Base-by-base conservation (phyloP, 1,140 invertebrate genomes). In the Ladona fulva region DNA sequence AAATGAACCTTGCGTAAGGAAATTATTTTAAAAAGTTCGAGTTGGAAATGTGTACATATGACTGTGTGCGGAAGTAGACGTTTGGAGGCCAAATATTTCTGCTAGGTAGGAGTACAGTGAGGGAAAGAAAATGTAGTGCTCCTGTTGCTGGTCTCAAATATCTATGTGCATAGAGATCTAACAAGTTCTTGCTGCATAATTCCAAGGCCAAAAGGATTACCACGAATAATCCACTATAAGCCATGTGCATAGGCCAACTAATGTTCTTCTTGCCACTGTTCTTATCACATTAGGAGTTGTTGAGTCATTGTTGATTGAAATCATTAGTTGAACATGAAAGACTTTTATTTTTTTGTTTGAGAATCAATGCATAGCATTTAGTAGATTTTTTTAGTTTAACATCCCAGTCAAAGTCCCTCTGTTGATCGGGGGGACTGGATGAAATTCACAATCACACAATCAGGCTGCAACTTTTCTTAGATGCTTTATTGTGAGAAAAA, bases 1-100 rank as follows among this genome's bases (percentile, higher is more conserved):
- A 84, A 24, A 77, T 77, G n/a, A 52, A 77, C 42, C 59, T 25
- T n/a, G 52, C 52, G 52, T 66, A 66, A 66, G 52, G 12, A 66
- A 66, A 6, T 19, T 6, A 6, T 66, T 66, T 66, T 6, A 66
- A 66, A 66, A 66, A 22, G 3, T 37, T 37, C 29, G 29, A 37
- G 29, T 37, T 37, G 29, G 29, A 8, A 37, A 37, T 37, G 29
- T 66, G 16, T 19, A 66, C 52, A 66, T 66, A 22, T 16, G 52
- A 66, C n/a, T 66, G 52, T 66, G 52, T 66, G 52, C n/a, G 12
- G 14, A 66, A 19, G 52, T 19, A 66, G 52, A 66, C 16, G 14
- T 5, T 6, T 66, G 52, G 52, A 66, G 52, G 52, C 12, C 52
- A 66, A 66, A 66, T 37, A 22, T 66, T 19, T 66, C 52, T 66